Percentiles rank a stretch among this genome's conserved stretches.
Conservation (phyloP, 1,140 invertebrate genomes). For the Drosophila pseudoobscura region DNA sequence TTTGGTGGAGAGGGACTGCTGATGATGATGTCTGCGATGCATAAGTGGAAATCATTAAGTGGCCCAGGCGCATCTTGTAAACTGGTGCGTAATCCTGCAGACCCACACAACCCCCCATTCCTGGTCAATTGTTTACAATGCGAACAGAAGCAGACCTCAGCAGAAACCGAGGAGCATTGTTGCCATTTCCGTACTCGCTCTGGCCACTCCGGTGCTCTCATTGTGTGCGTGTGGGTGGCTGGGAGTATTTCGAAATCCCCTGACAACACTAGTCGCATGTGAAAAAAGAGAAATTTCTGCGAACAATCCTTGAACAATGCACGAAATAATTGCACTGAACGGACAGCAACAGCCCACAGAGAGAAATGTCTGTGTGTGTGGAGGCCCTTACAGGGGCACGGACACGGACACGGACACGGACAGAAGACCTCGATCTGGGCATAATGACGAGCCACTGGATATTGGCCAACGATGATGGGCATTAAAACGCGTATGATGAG, state of each 20-base stretch:
- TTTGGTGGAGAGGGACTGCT: neutral
- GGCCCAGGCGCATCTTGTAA: slow-evolving; percentile 70
- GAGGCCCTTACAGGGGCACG: neutral
- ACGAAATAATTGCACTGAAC: slow-evolving; percentile 70
- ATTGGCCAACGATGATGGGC: slow-evolving; percentile 66
- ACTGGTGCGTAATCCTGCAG: slow-evolving; percentile 72
- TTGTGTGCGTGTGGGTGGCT: slow-evolving; percentile 28
- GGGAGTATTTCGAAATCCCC: slow-evolving; percentile 61
- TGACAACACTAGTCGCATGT: slow-evolving; percentile 69
- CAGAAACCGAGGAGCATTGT: slow-evolving; percentile 51
- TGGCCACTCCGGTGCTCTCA: slow-evolving; percentile 38
- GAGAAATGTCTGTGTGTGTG: neutral
- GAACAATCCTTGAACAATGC: slow-evolving; percentile 78
- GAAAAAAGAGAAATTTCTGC: slow-evolving; percentile 68
- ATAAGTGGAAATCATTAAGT: slow-evolving; percentile 78
- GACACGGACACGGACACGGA: neutral
- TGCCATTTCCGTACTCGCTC: slow-evolving; percentile 62
- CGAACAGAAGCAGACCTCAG: no score
- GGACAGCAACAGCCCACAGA: slow-evolving; percentile 9
- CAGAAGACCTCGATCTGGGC: slow-evolving; percentile 34
- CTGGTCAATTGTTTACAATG: slow-evolving; percentile 68
- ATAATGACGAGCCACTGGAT: slow-evolving; percentile 54
- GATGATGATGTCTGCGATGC: slow-evolving; percentile 58
- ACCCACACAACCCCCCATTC: slow-evolving; percentile 1
- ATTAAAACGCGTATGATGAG: slow-evolving; percentile 76